These are phyloP conservation scores for Anser cygnoides DNA, from an alignment of 2,113 vertebrate species.

Conservation along the genomic window DNA sequence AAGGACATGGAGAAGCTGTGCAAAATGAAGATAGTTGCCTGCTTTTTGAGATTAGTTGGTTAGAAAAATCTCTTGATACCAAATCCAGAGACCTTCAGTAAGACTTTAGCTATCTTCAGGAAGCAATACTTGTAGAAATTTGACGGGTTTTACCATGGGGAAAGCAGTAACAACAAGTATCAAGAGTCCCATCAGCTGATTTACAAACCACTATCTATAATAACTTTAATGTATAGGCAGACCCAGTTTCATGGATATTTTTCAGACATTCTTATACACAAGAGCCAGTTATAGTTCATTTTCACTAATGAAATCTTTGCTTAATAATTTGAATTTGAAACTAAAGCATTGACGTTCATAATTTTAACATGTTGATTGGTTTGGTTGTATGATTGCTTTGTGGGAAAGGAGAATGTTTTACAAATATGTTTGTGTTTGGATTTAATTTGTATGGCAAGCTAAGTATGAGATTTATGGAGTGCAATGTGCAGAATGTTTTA, in stretches of 20 bases:
- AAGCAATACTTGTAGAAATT: background rate
- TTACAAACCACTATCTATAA: background rate
- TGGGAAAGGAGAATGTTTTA: constrained; percentile 67
- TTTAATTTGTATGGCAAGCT: constrained; percentile 75
- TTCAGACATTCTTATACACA: background rate
- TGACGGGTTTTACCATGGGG: background rate
- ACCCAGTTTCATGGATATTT: constrained; percentile 2
- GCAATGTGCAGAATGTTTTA: constrained; percentile 66
- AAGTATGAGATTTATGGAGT: constrained; percentile 66
- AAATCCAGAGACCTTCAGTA: background rate
- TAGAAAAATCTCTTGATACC: background rate
- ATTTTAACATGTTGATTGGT: constrained; percentile 38
- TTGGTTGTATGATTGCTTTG: constrained; percentile 67
- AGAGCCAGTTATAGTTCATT: background rate
- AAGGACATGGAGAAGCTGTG: background rate
- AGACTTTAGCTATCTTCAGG: background rate
- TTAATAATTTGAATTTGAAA: constrained; percentile 24
- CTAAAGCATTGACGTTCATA: constrained; percentile 21
- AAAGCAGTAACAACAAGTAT: background rate
- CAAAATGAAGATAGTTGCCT: background rate
- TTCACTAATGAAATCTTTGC: constrained; percentile 40
- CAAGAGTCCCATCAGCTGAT: background rate
- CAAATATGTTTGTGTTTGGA: constrained; percentile 75
- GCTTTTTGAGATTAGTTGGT: background rate
- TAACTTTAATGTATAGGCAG: background rate